Evolutionary conservation across 1,140 invertebrate genomes (phyloP), one percentile per base, ranked within the genome.

Genomic region (Vanessa tameamea): DNA sequence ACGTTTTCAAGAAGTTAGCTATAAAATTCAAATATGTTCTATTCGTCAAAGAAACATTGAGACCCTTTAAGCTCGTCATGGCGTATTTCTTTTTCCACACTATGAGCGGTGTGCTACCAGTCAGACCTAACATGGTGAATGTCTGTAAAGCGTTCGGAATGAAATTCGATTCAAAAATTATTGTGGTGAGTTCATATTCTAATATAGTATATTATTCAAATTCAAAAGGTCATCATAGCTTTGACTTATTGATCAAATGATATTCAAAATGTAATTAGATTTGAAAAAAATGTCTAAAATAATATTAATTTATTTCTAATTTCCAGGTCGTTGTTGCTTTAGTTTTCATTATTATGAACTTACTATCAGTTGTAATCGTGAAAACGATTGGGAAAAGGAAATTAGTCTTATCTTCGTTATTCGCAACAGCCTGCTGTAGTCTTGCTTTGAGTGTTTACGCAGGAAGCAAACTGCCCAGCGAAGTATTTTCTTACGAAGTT

Each of bases 81-180:
- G 81, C 88, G 0, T 93, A 93, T 76, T 95, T 95, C 84, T 83
- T 94, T 8, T 94, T 94, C 67, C 87, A 93, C 48, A 92, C 93
- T n/a, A 90, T 93, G 69, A 93, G 90, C 68, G 94, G 92, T 7
- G 72, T 94, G 2, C 75, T 93, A 57, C 94, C 94, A 4, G 88
- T 95, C 15, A 93, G 94, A 81, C 95, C 95, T 11, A 95, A 95
- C 75, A 94, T 95, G 78, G 93, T 95, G 0, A 93, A 93, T 37
- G 76, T 94, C 14, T 94, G 93, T 76, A 88, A 86, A 57, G 87
- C 93, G 37, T 84, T 94, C 12, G 90, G 88, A n/a, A 91, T 92
- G 89, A 88, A 87, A 47, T 89, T 87, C 51, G 86, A 92, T 69
- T 66, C 90, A 4, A 92, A 91, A 73, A 77, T 70, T 8, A 81